Base-by-base conservation (phyloP, 2,888 invertebrate genomes). In the Sarcophaga carnaria region DNA sequence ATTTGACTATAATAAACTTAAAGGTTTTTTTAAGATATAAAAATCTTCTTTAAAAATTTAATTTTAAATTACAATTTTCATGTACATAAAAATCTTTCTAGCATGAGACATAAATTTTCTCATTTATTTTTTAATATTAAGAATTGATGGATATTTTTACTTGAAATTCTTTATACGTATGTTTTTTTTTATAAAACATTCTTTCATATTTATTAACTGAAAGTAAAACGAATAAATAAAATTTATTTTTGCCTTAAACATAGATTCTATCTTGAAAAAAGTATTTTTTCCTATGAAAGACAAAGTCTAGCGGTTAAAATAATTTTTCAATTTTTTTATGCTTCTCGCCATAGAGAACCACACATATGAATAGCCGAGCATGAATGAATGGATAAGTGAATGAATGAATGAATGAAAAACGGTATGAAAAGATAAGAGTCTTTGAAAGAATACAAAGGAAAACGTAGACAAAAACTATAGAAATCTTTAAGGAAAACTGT, bases 291-390 rank as follows among this genome's bases (percentile, higher is more conserved):
- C 10, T 62, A 10, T 62, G 10, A 10, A 20, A 22, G 12, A 49
- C 59, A 78, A 70, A 62, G 25, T 49, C 62, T 20, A 78, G 64
- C 62, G 45, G 45, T 72, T 72, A 67, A 81, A 54, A 69, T 75
- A 60, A 64, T 77, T 70, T 76, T 25, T 17, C 70, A 63, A 49
- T 27, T 47, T 12, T 66, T 67, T 69, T 45, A 4, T 49, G 10
- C 49, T 54, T 17, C 17, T 54, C 2, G 8, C 4, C 54, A 54
- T 54, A 54, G 12, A 54, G 17, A 70, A 69, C 37, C 71, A 59
- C 69, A 63, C 80, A 69, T 37, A 66, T 75, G 62, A 49, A 75
- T 60, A 59, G n/a, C 54, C 45, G 67, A 17, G n/a, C 3, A 70
- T 64, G 71, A 47, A 12, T 27, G 80, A 27, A 8, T 74, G n/a